These are phyloP conservation scores for Sebastes glaucus DNA, from an alignment of 2,797 vertebrate genomes.

Conservation along the genomic window DNA sequence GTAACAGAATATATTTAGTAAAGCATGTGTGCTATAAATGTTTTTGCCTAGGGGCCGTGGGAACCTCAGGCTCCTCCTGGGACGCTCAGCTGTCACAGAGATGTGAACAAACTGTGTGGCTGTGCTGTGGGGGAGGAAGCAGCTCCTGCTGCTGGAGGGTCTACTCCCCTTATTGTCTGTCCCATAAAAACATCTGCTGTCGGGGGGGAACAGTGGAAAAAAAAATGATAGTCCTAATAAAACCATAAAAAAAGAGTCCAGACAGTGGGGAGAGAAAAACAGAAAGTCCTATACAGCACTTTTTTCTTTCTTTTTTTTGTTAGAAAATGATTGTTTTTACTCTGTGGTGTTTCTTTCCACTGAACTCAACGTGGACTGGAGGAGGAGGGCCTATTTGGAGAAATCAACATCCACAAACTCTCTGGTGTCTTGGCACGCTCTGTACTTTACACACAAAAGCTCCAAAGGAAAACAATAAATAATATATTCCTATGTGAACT, in stretches of 20 bases:
- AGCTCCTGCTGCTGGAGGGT: constrained; percentile 1
- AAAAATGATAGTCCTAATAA: constrained; percentile 14
- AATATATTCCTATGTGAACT: neutral
- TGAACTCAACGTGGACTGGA: constrained; percentile 25
- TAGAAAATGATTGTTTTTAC: constrained; percentile 13
- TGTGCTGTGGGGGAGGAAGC: constrained; percentile 26
- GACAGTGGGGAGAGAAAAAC: neutral
- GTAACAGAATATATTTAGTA: neutral
- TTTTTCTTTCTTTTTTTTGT: neutral
- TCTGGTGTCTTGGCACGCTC: constrained; percentile 23
- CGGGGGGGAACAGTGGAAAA: neutral
- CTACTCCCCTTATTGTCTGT: constrained; percentile 27
- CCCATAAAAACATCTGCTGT: constrained; percentile 45
- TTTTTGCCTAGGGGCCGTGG: constrained; percentile 42
- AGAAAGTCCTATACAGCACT: neutral
- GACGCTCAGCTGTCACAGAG: constrained; percentile 57
- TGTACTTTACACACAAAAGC: neutral
- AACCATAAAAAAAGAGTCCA: neutral
- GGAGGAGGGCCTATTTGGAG: constrained; percentile 10
- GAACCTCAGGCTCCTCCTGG: constrained; percentile 39
- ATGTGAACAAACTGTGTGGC: constrained; percentile 61
- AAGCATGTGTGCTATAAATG: neutral
- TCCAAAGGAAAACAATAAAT: neutral
- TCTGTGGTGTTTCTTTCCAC: constrained; percentile 32
- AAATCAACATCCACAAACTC: constrained; percentile 8